Base-by-base conservation (phyloP, 2,888 invertebrate species). In the Hipparchia sbordonii region DNA sequence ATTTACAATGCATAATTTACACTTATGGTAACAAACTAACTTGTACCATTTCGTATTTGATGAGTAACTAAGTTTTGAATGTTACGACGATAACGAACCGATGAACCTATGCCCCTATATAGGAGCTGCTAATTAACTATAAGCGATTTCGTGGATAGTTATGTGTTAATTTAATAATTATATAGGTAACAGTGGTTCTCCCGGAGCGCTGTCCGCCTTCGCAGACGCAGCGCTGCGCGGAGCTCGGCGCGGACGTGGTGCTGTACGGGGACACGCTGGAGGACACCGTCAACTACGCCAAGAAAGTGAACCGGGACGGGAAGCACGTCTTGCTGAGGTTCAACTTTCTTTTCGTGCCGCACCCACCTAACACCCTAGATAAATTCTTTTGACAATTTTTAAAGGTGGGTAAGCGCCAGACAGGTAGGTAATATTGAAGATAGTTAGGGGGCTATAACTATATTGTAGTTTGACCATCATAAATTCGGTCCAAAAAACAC, bases 161-260 rank as follows among this genome's bases (percentile, higher is more conserved):
- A 23, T 23, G 23, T 23, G 23, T 23, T 23, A 23, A 23, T 39
- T 4, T 39, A 39, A 39, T 4, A 1, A 39, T 39, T 39, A 39
- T 39, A 39, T 39, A 93, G 93, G 90, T 93, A 67, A 92, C 92
- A 1, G 94, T 90, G 46, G 89, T 92, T 9, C 79, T 94, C 73
- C 92, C 94, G 1, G 88, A 90, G 46, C 81, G 82, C 70, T 86
- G 91, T 45, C 83, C 94, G 3, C 87, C 89, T 0, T 85, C 86
- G 6, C 81, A 85, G 45, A 87, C 89, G 62, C 92, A 91, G 72
- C 89, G 90, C 54, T 93, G 91, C 76, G 86, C 91, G 1, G 93
- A 93, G 79, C 85, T 90, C 1, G 91, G 92, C 39, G 91, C 92
- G 0, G 88, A 92, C 56, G 92, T 92, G 2, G 85, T 92, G 6